phyloP scores from a whole-genome alignment of 1,140 invertebrate species.

The Pseudomyrmex flavicornis region DNA sequence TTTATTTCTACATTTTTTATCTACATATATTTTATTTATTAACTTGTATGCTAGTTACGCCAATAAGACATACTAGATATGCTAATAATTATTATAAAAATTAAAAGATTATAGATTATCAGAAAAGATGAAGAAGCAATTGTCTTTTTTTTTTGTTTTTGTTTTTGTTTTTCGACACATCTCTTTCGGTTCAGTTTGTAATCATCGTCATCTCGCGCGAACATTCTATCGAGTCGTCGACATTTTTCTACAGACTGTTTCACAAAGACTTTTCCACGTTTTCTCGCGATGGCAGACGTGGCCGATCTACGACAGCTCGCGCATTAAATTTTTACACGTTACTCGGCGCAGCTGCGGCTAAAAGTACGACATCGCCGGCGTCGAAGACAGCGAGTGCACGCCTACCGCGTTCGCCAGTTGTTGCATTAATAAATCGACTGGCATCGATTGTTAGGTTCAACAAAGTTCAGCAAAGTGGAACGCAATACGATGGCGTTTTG shows the following conservation, averaged over 20 bases:
- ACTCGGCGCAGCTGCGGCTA: constrained; percentile 50
- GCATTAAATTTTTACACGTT: constrained; percentile 54
- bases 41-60: too few species aligned
- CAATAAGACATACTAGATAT: too few species aligned
- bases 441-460: constrained; percentile 60
- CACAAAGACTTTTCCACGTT: constrained; percentile 29
- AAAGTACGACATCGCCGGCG: constrained; percentile 55
- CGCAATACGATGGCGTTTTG: constrained; percentile 44
- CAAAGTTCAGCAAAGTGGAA: constrained; percentile 58
- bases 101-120: not conserved
- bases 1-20: too few species aligned
- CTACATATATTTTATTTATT: too few species aligned
- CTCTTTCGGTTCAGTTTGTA: not conserved
- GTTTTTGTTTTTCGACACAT: not conserved
- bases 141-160: too few species aligned
- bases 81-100: too few species aligned
- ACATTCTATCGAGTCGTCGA: constrained; percentile 14
- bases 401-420: constrained; percentile 51
- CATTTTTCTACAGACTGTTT: constrained; percentile 29
- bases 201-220: not conserved
- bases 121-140: not conserved
- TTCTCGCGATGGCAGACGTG: constrained; percentile 18
- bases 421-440: constrained; percentile 59
- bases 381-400: constrained; percentile 57
- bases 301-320: constrained; percentile 28